These are phyloP conservation scores for Mycalesis mineus DNA, from an alignment of 2,888 invertebrate species.

Conservation along the genomic window DNA sequence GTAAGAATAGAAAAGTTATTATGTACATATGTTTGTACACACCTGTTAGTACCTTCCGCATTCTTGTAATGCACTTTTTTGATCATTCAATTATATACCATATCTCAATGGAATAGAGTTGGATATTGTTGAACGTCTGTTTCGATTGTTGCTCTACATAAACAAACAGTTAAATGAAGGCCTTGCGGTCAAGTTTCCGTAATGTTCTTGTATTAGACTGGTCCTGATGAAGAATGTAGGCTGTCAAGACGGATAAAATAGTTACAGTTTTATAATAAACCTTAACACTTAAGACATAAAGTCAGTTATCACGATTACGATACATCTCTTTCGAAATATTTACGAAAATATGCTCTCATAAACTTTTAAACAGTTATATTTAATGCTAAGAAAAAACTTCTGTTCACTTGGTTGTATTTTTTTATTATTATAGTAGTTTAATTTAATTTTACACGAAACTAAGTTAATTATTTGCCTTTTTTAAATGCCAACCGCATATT, in stretches of 20 bases:
- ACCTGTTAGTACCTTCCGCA: conserved; percentile 35
- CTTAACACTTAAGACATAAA: conserved; percentile 10
- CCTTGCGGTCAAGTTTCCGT: conserved; percentile 71
- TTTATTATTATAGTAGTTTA: too few species aligned
- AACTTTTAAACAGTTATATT: not conserved
- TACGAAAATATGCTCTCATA: not conserved
- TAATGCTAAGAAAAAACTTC: not conserved
- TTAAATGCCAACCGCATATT: too few species aligned
- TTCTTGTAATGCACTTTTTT: conserved; percentile 29
- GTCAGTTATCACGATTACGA: not conserved
- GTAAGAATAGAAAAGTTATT: conserved; percentile 29
- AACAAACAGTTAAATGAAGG: conserved; percentile 50
- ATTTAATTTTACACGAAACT: too few species aligned
- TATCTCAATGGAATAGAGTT: conserved; percentile 16
- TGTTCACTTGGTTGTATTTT: not conserved
- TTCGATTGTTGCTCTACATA: conserved; percentile 48
- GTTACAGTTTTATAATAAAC: conserved; percentile 11
- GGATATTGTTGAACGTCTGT: conserved; percentile 13
- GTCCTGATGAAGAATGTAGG: conserved; percentile 30
- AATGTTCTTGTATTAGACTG: conserved; percentile 52
- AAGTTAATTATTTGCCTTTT: too few species aligned
- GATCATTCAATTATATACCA: conserved; percentile 19
- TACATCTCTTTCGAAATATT: not conserved
- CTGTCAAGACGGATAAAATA: conserved; percentile 17
- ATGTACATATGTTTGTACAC: conserved; percentile 26